These are phyloP conservation scores for Trematomus bernacchii DNA, from an alignment of 2,797 vertebrate genomes.

Conservation along the genomic window DNA sequence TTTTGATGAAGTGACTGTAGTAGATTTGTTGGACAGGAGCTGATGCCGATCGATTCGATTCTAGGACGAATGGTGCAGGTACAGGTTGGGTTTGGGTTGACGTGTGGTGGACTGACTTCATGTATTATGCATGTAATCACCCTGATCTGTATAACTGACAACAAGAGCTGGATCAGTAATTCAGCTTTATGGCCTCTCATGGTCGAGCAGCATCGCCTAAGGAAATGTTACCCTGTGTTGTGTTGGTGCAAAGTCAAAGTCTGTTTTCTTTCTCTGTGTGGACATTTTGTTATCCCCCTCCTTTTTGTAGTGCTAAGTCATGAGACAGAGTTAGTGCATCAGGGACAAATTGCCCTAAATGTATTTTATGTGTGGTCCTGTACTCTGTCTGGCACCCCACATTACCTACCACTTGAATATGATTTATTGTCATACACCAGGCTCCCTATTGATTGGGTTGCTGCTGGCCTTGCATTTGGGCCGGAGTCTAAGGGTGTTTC, in stretches of 20 bases:
- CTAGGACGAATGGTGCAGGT: slow-evolving; percentile 28
- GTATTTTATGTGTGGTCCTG: slow-evolving; percentile 55
- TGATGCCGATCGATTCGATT: slow-evolving; percentile 33
- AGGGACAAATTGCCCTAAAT: slow-evolving; percentile 51
- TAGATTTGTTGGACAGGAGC: slow-evolving; percentile 49
- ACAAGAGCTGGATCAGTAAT: slow-evolving; percentile 38
- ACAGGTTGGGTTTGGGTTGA: slow-evolving; percentile 35
- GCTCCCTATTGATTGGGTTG: slow-evolving; percentile 65
- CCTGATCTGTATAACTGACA: slow-evolving; percentile 47
- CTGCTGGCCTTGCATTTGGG: slow-evolving; percentile 58
- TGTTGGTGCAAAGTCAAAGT: slow-evolving; percentile 21
- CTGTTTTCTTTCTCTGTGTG: slow-evolving; percentile 2
- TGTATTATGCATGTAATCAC: slow-evolving; percentile 66
- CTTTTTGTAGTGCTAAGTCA: slow-evolving; percentile 31
- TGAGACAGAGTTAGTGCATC: slow-evolving; percentile 48
- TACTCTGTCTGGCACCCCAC: slow-evolving; percentile 39
- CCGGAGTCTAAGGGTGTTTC: slow-evolving; percentile 33
- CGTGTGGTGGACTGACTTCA: slow-evolving; percentile 54
- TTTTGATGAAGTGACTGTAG: slow-evolving; percentile 57
- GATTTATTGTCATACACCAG: slow-evolving; percentile 66
- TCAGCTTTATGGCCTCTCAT: slow-evolving; percentile 35
- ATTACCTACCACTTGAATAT: slow-evolving; percentile 62
- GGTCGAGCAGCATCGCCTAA: slow-evolving; percentile 19
- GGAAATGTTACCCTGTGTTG: slow-evolving; percentile 1
- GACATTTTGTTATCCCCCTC: slow-evolving; percentile 34